phyloP scores from a whole-genome alignment of 2,888 invertebrate species.

The Ametastegia equiseti region DNA sequence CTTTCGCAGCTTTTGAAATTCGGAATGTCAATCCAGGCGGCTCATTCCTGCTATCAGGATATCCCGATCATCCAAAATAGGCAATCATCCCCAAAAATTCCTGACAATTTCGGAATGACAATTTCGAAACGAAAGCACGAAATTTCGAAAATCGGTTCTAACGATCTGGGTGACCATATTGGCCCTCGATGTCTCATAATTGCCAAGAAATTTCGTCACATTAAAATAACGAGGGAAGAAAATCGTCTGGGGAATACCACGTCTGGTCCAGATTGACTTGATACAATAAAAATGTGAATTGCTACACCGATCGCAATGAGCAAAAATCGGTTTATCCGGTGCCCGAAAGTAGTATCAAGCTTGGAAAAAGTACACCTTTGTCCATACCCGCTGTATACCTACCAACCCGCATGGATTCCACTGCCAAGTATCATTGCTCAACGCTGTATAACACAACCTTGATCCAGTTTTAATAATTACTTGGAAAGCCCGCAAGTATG shows the following conservation, averaged over 20 bases:
- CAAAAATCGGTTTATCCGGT: no score
- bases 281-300: not conserved
- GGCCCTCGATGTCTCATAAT: not conserved
- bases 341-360: no score
- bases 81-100: no score
- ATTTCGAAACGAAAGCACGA: no score
- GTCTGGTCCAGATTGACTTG: not conserved
- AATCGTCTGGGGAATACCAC: not conserved
- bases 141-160: no score
- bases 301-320: not conserved
- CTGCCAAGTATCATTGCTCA: constrained; percentile 32
- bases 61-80: no score
- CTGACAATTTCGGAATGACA: no score
- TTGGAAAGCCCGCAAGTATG: constrained; percentile 39
- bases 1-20: no score
- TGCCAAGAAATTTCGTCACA: not conserved
- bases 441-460: constrained; percentile 21
- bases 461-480: constrained; percentile 43
- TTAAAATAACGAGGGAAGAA: not conserved
- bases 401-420: no score
- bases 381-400: constrained; percentile 30
- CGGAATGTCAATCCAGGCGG: no score
- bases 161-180: no score
- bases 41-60: no score
- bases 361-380: not conserved